Evolutionary conservation across 92 coral and sea anemone species (phyloP).

Genomic region (Palythoa grandiflora): DNA sequence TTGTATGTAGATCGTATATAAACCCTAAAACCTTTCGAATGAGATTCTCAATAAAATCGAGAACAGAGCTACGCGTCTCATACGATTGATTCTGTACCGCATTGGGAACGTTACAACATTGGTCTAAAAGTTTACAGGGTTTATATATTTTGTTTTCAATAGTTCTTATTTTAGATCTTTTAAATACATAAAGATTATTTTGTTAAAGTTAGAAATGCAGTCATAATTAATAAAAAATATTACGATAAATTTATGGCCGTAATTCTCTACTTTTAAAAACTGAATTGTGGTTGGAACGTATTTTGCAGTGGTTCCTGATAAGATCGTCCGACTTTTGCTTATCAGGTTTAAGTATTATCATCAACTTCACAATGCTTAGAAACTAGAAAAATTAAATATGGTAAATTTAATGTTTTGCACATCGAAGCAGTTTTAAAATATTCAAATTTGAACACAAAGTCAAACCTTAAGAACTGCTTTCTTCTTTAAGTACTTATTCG

Average conservation of each 20-base stretch:
- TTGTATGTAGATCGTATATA: too few relatives aligned
- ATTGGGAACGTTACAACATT: too few relatives aligned
- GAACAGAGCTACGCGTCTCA: too few relatives aligned
- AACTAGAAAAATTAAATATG: not conserved
- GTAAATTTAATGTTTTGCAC: not conserved
- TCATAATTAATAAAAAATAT: slow-evolving; percentile 11
- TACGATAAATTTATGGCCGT: not conserved
- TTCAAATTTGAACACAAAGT: not conserved
- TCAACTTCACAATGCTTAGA: not conserved
- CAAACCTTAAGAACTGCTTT: not conserved
- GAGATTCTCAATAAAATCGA: too few relatives aligned
- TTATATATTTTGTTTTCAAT: not conserved
- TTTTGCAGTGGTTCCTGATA: slow-evolving; percentile 2
- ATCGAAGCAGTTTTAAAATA: not conserved
- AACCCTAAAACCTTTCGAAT: too few relatives aligned
- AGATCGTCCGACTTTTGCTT: not conserved
- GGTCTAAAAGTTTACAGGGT: too few relatives aligned
- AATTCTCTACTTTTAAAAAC: slow-evolving; percentile 1
- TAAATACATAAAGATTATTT: not conserved
- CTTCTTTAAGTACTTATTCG: not conserved
- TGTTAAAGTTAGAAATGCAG: not conserved
- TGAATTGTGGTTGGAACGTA: not conserved
- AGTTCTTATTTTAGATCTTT: not conserved
- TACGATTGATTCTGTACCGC: too few relatives aligned
- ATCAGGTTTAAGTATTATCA: not conserved